Evolutionary conservation across 2,113 vertebrate genomes (phyloP).

Genomic region (Dipodomys ordii): DNA sequence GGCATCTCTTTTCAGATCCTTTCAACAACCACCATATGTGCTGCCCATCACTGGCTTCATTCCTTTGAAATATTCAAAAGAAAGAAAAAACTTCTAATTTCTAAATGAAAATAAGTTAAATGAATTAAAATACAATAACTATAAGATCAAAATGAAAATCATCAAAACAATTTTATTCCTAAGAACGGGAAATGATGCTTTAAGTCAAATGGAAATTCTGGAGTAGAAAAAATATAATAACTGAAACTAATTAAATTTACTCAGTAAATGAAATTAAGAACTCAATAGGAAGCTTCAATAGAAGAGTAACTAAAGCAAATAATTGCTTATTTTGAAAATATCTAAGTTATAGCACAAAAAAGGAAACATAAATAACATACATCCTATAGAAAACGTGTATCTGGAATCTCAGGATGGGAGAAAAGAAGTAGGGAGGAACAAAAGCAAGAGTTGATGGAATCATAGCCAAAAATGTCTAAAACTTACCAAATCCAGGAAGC

Average conservation of each 20-base stretch:
- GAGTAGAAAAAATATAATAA: background rate
- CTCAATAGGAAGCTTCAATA: background rate
- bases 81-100: slow-evolving; percentile 58
- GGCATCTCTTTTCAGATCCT: background rate
- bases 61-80: slow-evolving; percentile 44
- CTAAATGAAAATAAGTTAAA: slow-evolving; percentile 7
- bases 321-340: background rate
- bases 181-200: background rate
- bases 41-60: background rate
- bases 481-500: background rate
- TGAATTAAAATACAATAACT: background rate
- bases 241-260: background rate
- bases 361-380: background rate
- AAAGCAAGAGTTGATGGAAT: background rate
- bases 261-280: background rate
- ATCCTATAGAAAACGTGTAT: background rate
- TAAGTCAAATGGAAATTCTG: background rate
- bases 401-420: background rate
- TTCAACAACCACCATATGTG: background rate
- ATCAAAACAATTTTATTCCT: slow-evolving; percentile 1
- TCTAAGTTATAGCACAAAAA: background rate
- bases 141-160: background rate
- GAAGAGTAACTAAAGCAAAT: background rate
- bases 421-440: background rate
- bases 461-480: background rate